Evolutionary conservation across 1,140 invertebrate genomes (phyloP), one percentile per base, ranked within the genome.

Genomic region (Ruditapes philippinarum): DNA sequence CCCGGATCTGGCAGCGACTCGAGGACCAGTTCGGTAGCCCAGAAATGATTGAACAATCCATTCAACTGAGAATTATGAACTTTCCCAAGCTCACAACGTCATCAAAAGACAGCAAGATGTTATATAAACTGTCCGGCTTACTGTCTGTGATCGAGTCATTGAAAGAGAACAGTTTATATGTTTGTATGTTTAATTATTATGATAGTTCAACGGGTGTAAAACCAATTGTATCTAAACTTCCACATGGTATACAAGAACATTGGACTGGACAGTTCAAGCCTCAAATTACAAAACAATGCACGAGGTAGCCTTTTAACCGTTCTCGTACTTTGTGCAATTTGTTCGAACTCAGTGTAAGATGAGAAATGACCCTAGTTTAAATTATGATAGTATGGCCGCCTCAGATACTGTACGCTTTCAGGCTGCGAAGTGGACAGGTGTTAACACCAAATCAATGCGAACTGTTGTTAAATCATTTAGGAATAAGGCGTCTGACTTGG

Each of bases 341-440:
- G 33, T 86, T 14, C 68, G 45, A n/a, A 51, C 54, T 14, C 40
- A 51, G 38, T 45, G 73, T 38, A 31, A 31, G n/a, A 38, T 42
- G 51, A 86, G 9, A 45, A 86, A 87, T 57, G 83, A 90, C 40
- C 89, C 82, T 14, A 87, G 89, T 51, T 90, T 89, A 70, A 4
- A 31, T 5, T 31, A 42, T 40, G 70, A 74, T 19, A 49, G 45
- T 49, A 7, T 11, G 45, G 7, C 45, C 19, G 7, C 45, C 45
- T 49, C 45, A 49, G 45, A 49, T 19, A 49, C 45, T n/a, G 5
- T 7, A n/a, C 57, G 5, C 57, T 28, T 28, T 28, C 14, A 60
- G 57, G 57, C 25, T 28, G 57, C 57, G n/a, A 60, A n/a, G 14
- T n/a, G 45, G 19, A 7, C 45, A 49, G 45, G 45, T 49, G 7